A percentile compares a stretch with the other conserved stretches of the same genome.
Evolutionary conservation across 1,140 invertebrate genomes (phyloP).

Genomic region (Melanaphis sacchari): DNA sequence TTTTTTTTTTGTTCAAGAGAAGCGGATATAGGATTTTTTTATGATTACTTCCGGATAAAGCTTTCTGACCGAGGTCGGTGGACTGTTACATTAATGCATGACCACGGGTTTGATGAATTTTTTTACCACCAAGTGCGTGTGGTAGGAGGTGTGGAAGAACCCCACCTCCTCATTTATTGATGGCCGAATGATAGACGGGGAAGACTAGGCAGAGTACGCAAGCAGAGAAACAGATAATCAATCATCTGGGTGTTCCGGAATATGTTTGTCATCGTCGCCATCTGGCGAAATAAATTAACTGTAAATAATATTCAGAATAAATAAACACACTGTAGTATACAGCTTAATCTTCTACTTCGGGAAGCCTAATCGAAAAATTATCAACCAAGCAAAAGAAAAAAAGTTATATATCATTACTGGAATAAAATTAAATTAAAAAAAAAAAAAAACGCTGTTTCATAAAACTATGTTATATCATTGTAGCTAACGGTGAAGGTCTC

Average conservation of each 20-base stretch:
- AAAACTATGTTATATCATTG: background rate
- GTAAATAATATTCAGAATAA: constrained; percentile 54
- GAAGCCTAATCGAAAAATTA: constrained; percentile 39
- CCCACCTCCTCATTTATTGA: background rate
- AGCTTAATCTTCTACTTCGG: constrained; percentile 40
- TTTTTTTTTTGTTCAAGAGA: constrained; percentile 8
- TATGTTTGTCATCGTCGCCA: constrained; percentile 53
- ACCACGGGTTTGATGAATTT: constrained; percentile 60
- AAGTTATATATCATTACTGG: background rate
- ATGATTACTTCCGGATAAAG: constrained; percentile 39
- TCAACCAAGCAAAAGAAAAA: constrained; percentile 1
- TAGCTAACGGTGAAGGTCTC: background rate
- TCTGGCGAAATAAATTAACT: constrained; percentile 56
- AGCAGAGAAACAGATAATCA: constrained; percentile 43
- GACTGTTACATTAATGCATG: constrained; percentile 55
- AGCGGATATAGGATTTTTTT: constrained; percentile 33
- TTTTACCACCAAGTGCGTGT: background rate
- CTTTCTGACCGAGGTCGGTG: background rate
- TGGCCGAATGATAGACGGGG: background rate
- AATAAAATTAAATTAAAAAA: background rate
- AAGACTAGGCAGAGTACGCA: background rate
- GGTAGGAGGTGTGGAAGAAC: background rate
- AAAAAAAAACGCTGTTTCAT: background rate
- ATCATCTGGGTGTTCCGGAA: constrained; percentile 50
- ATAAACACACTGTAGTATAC: constrained; percentile 5